Evolutionary conservation across 1,140 invertebrate species (phyloP).

Genomic region (Drosophila azteca): DNA sequence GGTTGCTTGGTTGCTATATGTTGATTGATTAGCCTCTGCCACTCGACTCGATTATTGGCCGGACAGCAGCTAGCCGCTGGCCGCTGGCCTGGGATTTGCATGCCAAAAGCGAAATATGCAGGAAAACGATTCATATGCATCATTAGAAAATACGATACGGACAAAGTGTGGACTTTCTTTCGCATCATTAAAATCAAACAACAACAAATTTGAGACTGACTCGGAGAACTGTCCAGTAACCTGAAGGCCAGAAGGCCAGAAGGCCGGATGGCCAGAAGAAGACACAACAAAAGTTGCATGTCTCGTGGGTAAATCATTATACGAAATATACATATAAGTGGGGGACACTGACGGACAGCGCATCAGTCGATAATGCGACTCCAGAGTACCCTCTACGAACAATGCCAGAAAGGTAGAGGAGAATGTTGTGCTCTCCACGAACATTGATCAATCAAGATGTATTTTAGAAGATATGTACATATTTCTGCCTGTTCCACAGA

Average conservation of each 20-base stretch:
- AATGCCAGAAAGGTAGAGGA: too few species aligned
- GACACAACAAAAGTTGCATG: slow-evolving; percentile 39
- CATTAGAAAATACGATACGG: slow-evolving; percentile 42
- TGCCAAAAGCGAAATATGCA: slow-evolving; percentile 24
- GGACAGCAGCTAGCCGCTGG: slow-evolving; percentile 26
- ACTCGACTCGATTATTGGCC: slow-evolving; percentile 31
- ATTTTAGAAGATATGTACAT: too few species aligned
- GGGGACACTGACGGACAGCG: neutral
- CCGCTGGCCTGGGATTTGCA: slow-evolving; percentile 29
- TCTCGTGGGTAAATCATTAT: slow-evolving; percentile 5
- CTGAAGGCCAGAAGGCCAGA: neutral
- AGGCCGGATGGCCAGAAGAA: neutral
- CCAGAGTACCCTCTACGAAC: too few species aligned
- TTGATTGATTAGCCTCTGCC: slow-evolving; percentile 42
- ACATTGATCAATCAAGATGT: too few species aligned
- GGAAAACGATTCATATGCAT: slow-evolving; percentile 44
- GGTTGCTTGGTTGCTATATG: neutral
- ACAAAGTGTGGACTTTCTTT: slow-evolving; percentile 35
- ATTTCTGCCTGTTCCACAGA: too few species aligned
- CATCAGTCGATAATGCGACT: too few species aligned
- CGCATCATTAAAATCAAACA: slow-evolving; percentile 46
- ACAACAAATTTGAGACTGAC: slow-evolving; percentile 32
- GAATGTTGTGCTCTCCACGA: too few species aligned
- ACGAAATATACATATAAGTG: slow-evolving; percentile 15
- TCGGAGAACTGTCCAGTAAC: slow-evolving; percentile 34